Evolutionary conservation across 2,797 vertebrate genomes (phyloP).

Genomic region (Epinephelus malabaricus): DNA sequence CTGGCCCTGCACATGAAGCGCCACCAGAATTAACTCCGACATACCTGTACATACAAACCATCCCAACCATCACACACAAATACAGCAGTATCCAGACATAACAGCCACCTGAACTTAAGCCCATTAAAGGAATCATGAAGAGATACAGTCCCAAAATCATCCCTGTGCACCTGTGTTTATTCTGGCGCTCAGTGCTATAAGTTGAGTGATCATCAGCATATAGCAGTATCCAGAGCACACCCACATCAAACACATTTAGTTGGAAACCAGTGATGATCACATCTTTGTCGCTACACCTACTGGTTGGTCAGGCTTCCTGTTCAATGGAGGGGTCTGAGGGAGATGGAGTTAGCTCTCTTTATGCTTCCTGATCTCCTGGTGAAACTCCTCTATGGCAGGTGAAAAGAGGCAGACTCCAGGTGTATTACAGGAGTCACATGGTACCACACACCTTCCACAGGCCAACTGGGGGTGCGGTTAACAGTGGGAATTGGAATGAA

Average conservation of each 20-base stretch:
- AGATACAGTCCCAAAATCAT: constrained; percentile 28
- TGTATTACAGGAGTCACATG: neutral
- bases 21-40: constrained; percentile 89
- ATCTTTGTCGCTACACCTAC: neutral
- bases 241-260: neutral
- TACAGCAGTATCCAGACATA: neutral
- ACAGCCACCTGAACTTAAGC: neutral
- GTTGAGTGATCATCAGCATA: neutral
- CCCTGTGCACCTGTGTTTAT: neutral
- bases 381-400: neutral
- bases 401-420: neutral
- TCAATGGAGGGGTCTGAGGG: neutral
- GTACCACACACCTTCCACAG: no score
- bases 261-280: neutral
- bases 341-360: neutral
- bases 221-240: neutral
- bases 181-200: neutral
- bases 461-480: neutral
- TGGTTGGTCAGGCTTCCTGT: neutral
- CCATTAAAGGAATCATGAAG: neutral
- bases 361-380: neutral
- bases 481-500: neutral
- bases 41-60: neutral
- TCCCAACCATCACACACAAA: neutral
- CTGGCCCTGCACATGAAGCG: constrained; percentile 95